Conservation (phyloP, 2,888 invertebrate genomes). For the Silvanus unidentatus region DNA sequence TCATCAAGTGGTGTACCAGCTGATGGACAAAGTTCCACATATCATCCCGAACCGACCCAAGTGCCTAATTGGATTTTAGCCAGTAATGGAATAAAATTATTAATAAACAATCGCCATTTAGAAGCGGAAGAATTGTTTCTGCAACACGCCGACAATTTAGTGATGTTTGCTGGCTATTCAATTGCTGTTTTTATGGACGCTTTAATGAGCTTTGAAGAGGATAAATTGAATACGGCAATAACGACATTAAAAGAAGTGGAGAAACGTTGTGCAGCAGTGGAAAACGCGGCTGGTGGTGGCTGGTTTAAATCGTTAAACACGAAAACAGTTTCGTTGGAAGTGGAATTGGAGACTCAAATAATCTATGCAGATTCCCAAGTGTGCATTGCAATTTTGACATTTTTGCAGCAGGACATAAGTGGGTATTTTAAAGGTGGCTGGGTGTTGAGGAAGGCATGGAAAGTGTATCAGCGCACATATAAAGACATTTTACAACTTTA, state of each 20-base stretch:
- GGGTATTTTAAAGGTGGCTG: conserved; percentile 61
- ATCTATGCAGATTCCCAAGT: conserved; percentile 62
- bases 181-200: conserved; percentile 54
- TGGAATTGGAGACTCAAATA: conserved; percentile 57
- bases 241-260: conserved; percentile 56
- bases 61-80: conserved; percentile 45
- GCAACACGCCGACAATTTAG: conserved; percentile 43
- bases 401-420: conserved; percentile 60
- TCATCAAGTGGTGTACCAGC: too few species aligned
- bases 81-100: conserved; percentile 44
- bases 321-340: conserved; percentile 41
- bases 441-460: conserved; percentile 64
- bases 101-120: conserved; percentile 47
- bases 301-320: conserved; percentile 54
- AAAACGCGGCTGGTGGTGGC: conserved; percentile 46
- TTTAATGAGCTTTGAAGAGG: conserved; percentile 64
- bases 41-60: conserved; percentile 4
- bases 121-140: conserved; percentile 47
- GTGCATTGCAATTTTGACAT: conserved; percentile 58
- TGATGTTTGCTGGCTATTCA: conserved; percentile 49
- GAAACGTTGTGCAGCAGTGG: conserved; percentile 50
- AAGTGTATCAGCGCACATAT: conserved; percentile 60
- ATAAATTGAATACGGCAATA: conserved; percentile 55
- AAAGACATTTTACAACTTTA: conserved; percentile 53
- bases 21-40: too few species aligned